Percentiles rank a stretch among this genome's conserved stretches.
Evolutionary conservation across 2,113 vertebrate species (phyloP).

Genomic region (Crotalus horridus): DNA sequence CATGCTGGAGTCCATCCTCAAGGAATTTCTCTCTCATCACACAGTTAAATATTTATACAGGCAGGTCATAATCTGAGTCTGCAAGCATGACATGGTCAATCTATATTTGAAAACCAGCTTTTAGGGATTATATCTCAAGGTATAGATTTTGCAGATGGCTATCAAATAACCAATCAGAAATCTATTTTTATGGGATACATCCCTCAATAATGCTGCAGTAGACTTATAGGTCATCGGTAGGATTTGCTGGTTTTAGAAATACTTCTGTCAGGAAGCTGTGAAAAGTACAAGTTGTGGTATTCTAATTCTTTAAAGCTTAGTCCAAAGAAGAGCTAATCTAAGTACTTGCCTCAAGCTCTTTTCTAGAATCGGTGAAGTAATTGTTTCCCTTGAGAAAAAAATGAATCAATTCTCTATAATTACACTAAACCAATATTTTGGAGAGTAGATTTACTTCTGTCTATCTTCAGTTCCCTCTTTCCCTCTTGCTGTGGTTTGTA

Average conservation of each 20-base stretch:
- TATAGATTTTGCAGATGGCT: not conserved
- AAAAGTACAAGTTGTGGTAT: not conserved
- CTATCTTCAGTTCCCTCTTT: not conserved
- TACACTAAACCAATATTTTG: not conserved
- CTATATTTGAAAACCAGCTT: not conserved
- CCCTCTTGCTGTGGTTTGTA: not conserved
- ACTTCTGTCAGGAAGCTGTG: not conserved
- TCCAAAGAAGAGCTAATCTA: not conserved
- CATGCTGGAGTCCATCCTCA: not conserved
- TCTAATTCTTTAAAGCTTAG: not conserved
- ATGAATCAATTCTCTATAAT: not conserved
- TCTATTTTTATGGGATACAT: not conserved
- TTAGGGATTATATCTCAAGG: not conserved
- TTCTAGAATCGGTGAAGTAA: not conserved
- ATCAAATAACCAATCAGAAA: not conserved
- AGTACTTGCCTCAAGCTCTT: not conserved
- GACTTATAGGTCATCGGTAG: not conserved
- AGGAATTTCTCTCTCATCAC: not conserved
- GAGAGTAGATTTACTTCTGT: not conserved
- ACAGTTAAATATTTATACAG: not conserved
- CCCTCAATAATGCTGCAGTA: not conserved
- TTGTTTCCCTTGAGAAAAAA: not conserved
- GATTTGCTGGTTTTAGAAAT: not conserved
- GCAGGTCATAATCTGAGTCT: not conserved
- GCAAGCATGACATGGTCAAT: not conserved